Conservation (phyloP, 2,797 vertebrate genomes). For the Nothura maculosa region DNA sequence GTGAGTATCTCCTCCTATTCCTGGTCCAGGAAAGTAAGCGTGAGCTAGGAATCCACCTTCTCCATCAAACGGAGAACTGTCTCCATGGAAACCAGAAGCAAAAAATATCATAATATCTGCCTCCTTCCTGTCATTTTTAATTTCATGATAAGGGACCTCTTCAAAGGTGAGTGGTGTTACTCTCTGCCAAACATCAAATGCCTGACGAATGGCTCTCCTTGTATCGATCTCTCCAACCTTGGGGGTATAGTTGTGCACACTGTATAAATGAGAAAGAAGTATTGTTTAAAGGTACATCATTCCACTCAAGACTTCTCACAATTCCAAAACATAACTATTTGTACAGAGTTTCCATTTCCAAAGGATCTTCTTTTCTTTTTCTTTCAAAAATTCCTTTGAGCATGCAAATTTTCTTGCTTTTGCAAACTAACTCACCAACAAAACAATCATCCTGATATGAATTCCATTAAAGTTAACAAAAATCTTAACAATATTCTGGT, state of each 20-base stretch:
- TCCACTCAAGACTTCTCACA: neutral
- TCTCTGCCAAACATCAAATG: slow-evolving; percentile 97
- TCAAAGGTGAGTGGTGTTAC: slow-evolving; percentile 97
- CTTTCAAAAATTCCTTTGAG: neutral
- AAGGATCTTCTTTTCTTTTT: neutral
- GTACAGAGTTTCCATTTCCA: neutral
- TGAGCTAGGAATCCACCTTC: slow-evolving; percentile 98
- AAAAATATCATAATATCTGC: slow-evolving; percentile 99
- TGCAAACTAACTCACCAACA: neutral
- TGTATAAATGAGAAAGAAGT: slow-evolving; percentile 71
- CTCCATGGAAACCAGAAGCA: slow-evolving; percentile 97
- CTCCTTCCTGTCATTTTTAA: slow-evolving; percentile 96
- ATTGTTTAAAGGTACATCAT: neutral
- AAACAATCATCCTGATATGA: neutral
- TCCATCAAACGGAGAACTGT: slow-evolving; percentile 97
- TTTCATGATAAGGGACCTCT: slow-evolving; percentile 94
- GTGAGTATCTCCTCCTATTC: slow-evolving; percentile 97
- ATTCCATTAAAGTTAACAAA: neutral
- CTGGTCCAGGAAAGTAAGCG: slow-evolving; percentile 97
- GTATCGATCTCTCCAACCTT: slow-evolving; percentile 97
- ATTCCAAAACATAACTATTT: neutral
- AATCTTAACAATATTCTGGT: neutral
- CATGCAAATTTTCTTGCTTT: neutral
- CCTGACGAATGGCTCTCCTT: slow-evolving; percentile 93
- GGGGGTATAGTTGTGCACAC: slow-evolving; percentile 97